Conservation (phyloP, 2,113 vertebrate genomes). For the Odocoileus virginianus region DNA sequence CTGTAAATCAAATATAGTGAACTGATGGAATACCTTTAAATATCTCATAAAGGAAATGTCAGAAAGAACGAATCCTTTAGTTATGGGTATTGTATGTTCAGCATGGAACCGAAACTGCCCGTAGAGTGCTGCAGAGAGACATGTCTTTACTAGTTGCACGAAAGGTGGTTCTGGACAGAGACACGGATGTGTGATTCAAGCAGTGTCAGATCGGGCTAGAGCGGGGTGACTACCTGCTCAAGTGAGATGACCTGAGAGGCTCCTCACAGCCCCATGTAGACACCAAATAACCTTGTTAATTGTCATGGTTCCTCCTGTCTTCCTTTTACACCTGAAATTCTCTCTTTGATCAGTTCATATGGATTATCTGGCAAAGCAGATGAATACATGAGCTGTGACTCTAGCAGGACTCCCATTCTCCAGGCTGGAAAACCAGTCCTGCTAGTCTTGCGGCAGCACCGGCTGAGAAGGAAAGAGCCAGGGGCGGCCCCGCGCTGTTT, state of each 20-base stretch:
- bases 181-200: neutral
- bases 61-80: neutral
- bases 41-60: neutral
- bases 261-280: neutral
- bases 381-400: neutral
- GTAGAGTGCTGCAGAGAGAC: neutral
- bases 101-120: neutral
- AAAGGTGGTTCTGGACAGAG: neutral
- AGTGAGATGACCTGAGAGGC: neutral
- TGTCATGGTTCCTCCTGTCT: neutral
- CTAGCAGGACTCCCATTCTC: neutral
- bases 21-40: neutral
- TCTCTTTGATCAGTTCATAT: neutral
- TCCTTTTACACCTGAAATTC: neutral
- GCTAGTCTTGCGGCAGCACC: neutral
- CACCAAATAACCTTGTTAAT: neutral
- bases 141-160: neutral
- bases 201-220: neutral
- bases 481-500: neutral
- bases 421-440: neutral
- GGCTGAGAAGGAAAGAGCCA: neutral
- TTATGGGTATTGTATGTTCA: neutral
- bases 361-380: neutral
- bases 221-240: neutral
- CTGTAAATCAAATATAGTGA: neutral